Evolutionary conservation across 2,888 invertebrate genomes (phyloP).

Genomic region (Philereme vetulata): DNA sequence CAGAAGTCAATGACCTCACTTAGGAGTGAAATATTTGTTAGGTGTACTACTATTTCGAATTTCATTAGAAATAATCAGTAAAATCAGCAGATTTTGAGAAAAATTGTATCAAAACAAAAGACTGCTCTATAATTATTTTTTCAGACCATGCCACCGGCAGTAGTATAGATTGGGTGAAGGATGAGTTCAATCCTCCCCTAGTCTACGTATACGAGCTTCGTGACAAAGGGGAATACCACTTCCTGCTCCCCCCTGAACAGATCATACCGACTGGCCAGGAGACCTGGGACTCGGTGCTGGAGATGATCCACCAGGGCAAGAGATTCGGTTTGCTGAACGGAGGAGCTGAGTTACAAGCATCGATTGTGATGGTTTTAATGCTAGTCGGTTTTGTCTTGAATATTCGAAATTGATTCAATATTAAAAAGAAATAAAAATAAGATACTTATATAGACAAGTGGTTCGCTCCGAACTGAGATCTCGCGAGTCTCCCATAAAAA

Average conservation of each 20-base stretch:
- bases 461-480: no score
- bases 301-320: slow-evolving; percentile 65
- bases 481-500: no score
- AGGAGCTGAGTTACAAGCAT: slow-evolving; percentile 27
- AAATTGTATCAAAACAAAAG: no score
- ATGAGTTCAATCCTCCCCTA: slow-evolving; percentile 83
- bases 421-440: no score
- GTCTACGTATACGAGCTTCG: slow-evolving; percentile 88
- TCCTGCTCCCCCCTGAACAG: slow-evolving; percentile 86
- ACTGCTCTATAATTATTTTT: slow-evolving; percentile 19
- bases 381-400: slow-evolving; percentile 19
- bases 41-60: no score
- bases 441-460: no score
- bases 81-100: no score
- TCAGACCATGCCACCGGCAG: slow-evolving; percentile 87
- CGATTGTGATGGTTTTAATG: slow-evolving; percentile 25
- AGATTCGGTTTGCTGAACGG: slow-evolving; percentile 63
- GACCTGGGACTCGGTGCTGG: slow-evolving; percentile 76
- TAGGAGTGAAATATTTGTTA: no score
- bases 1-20: no score
- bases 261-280: slow-evolving; percentile 86
- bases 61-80: no score
- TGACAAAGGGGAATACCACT: slow-evolving; percentile 87
- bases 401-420: slow-evolving; percentile 11
- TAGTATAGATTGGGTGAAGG: slow-evolving; percentile 91